A percentile compares a stretch with the other conserved stretches of the same genome.
Evolutionary conservation across 2,888 invertebrate genomes (phyloP).

Genomic region (Ophion slaviceki): DNA sequence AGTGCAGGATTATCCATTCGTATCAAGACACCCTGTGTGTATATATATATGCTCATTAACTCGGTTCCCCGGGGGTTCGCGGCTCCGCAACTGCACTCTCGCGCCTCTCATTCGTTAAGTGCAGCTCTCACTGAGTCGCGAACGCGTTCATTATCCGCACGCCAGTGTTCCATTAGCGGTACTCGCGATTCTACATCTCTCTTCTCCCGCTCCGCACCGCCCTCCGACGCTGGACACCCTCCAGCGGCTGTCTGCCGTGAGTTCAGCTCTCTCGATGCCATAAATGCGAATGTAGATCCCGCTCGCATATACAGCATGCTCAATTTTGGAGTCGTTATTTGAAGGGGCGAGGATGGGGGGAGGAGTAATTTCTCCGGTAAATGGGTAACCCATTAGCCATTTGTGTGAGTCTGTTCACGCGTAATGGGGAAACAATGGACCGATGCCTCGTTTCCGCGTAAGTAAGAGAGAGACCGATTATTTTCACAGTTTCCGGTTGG

Average conservation of each 20-base stretch:
- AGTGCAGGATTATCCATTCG: too few species aligned
- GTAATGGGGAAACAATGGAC: background rate
- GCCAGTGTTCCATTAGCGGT: conserved; percentile 62
- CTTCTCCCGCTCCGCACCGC: background rate
- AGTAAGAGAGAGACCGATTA: too few species aligned
- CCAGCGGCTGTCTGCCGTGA: background rate
- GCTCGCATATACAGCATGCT: background rate
- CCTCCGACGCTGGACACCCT: background rate
- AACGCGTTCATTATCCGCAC: conserved; percentile 68
- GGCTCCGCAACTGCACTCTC: conserved; percentile 46
- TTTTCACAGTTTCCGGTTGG: too few species aligned
- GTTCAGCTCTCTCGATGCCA: conserved; percentile 30
- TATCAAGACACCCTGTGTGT: too few species aligned
- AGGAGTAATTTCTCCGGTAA: background rate
- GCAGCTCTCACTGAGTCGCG: conserved; percentile 36
- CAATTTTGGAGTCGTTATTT: background rate
- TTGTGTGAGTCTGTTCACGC: background rate
- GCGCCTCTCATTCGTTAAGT: conserved; percentile 60
- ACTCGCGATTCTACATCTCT: conserved; percentile 28
- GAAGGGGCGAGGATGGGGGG: background rate
- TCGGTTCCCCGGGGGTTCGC: conserved; percentile 33
- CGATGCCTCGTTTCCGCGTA: background rate
- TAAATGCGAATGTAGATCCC: conserved; percentile 9
- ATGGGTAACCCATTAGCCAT: background rate
- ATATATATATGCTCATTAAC: conserved; percentile 47